These are phyloP conservation scores for Thymelicus lineola DNA, from an alignment of 2,888 invertebrate genomes.

Conservation along the genomic window DNA sequence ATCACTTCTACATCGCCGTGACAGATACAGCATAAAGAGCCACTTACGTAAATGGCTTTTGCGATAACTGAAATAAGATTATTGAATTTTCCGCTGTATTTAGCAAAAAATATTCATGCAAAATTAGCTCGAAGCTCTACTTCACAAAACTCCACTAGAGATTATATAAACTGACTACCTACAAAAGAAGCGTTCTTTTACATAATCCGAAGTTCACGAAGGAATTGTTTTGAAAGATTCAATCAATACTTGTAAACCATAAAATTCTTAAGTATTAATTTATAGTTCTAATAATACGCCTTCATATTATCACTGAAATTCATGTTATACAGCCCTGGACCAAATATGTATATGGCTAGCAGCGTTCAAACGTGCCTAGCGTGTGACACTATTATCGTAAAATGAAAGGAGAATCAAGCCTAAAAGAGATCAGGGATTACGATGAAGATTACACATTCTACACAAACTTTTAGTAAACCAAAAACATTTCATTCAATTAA, in stretches of 20 bases:
- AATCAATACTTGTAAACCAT: not conserved
- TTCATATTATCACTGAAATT: too few species aligned
- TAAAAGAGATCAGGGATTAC: too few species aligned
- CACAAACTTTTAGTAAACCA: not conserved
- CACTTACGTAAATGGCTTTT: conserved; percentile 33
- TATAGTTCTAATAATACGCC: too few species aligned
- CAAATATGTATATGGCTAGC: too few species aligned
- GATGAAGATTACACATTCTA: too few species aligned
- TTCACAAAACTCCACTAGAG: not conserved
- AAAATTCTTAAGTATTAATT: too few species aligned
- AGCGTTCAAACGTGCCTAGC: too few species aligned
- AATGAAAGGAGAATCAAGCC: too few species aligned
- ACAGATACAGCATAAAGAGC: conserved; percentile 29
- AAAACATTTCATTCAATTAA: not conserved
- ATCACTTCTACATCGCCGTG: conserved; percentile 56
- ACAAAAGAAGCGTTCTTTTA: not conserved
- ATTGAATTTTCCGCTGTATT: conserved; percentile 40
- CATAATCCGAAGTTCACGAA: not conserved
- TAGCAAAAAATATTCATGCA: conserved; percentile 21
- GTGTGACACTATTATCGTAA: too few species aligned
- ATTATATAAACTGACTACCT: not conserved
- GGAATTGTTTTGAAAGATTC: not conserved
- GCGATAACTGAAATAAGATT: conserved; percentile 38
- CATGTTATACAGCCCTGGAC: too few species aligned
- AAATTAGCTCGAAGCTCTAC: not conserved